These are phyloP conservation scores for Campoletis raptor DNA, from an alignment of 2,888 invertebrate species.

Conservation along the genomic window DNA sequence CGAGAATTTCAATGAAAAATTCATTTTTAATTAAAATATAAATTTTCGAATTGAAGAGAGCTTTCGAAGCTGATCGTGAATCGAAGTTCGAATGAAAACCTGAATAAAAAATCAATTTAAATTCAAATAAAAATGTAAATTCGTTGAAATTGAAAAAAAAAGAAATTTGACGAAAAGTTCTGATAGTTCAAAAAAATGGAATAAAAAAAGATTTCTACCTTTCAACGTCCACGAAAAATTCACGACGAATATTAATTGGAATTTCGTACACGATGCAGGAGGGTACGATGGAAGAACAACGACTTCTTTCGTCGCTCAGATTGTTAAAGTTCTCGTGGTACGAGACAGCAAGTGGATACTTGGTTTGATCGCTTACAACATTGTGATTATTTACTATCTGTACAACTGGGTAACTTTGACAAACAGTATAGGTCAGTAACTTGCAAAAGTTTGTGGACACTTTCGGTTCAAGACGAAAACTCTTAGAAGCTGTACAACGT, in stretches of 20 bases:
- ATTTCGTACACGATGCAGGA: constrained; percentile 16
- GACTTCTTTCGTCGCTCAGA: constrained; percentile 60
- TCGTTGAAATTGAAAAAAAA: background rate
- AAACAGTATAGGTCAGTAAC: constrained; percentile 76
- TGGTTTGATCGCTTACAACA: constrained; percentile 73
- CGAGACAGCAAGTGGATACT: constrained; percentile 73
- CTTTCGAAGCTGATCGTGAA: too few relatives aligned
- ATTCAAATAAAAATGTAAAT: background rate
- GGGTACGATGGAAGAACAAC: constrained; percentile 15
- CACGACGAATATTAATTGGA: constrained; percentile 10
- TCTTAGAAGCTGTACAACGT: background rate
- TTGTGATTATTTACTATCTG: constrained; percentile 72
- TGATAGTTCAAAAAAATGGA: background rate
- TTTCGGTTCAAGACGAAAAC: background rate
- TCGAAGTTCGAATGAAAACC: too few relatives aligned
- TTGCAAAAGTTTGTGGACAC: constrained; percentile 1
- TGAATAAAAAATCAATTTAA: too few relatives aligned
- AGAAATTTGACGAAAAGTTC: background rate
- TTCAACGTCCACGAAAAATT: background rate
- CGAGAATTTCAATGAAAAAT: background rate
- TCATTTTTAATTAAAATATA: too few relatives aligned
- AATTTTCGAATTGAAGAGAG: too few relatives aligned
- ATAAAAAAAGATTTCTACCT: background rate
- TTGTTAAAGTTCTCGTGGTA: constrained; percentile 66
- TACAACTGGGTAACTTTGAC: constrained; percentile 71